phyloP scores from a whole-genome alignment of 1,140 invertebrate species.

The Hyles euphorbiae region DNA sequence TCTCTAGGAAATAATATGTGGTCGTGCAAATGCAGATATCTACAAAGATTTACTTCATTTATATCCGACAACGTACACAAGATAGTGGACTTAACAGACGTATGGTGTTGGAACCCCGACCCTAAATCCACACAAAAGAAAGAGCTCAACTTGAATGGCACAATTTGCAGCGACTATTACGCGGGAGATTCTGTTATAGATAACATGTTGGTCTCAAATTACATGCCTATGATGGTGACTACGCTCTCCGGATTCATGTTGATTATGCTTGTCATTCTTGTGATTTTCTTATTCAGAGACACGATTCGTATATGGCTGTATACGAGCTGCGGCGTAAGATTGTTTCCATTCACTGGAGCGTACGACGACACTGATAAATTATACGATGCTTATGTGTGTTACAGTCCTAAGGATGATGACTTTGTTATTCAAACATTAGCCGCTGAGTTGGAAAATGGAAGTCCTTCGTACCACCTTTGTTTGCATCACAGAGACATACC shows the following conservation, averaged over 20 bases:
- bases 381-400: conserved; percentile 95
- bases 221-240: conserved; percentile 87
- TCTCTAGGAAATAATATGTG: conserved; percentile 88
- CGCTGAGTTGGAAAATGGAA: conserved; percentile 89
- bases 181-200: conserved; percentile 88
- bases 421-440: conserved; percentile 91
- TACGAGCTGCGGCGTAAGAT: conserved; percentile 88
- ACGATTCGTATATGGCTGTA: conserved; percentile 91
- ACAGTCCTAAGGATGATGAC: conserved; percentile 94
- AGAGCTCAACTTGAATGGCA: conserved; percentile 86
- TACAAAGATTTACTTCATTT: conserved; percentile 89
- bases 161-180: conserved; percentile 88
- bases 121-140: conserved; percentile 80
- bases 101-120: conserved; percentile 87
- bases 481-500: conserved; percentile 90
- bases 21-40: conserved; percentile 93
- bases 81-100: conserved; percentile 83
- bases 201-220: conserved; percentile 88
- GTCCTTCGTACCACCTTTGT: conserved; percentile 86
- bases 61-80: conserved; percentile 87
- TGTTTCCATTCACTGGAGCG: conserved; percentile 80
- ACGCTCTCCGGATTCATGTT: conserved; percentile 84
- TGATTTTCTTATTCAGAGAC: conserved; percentile 89
- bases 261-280: conserved; percentile 82
- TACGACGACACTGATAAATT: conserved; percentile 89